phyloP scores from a whole-genome alignment of 2,888 invertebrate genomes.

The Leptarthrus brevirostris region DNA sequence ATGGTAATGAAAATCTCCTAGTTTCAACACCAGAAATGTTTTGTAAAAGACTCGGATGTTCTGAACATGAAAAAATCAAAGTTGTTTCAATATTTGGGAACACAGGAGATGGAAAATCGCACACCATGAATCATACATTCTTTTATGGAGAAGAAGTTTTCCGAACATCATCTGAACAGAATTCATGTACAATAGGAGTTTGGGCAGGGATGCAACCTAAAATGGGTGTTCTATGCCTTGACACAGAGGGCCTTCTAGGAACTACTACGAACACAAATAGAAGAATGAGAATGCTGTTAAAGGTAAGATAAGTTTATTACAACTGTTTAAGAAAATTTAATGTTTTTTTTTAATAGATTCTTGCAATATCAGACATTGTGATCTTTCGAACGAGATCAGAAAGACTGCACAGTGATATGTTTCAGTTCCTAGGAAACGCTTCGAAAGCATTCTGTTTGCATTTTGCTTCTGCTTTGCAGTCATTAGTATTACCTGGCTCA shows the following conservation, averaged over 20 bases:
- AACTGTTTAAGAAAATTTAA: not conserved
- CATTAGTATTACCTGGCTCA: constrained; percentile 60
- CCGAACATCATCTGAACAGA: constrained; percentile 66
- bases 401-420: constrained; percentile 80
- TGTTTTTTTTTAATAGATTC: constrained; percentile 67
- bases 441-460: constrained; percentile 80
- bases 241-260: constrained; percentile 84
- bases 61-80: constrained; percentile 73
- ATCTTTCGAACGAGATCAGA: constrained; percentile 82
- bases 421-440: constrained; percentile 80
- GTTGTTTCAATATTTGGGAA: constrained; percentile 87
- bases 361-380: constrained; percentile 85
- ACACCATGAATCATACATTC: constrained; percentile 80
- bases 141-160: constrained; percentile 73
- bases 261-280: constrained; percentile 62
- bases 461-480: constrained; percentile 72
- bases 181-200: constrained; percentile 82
- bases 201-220: constrained; percentile 80
- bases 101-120: constrained; percentile 85
- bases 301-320: constrained; percentile 65
- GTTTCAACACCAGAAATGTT: constrained; percentile 71
- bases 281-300: constrained; percentile 75
- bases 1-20: constrained; percentile 72
- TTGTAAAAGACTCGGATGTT: constrained; percentile 61
- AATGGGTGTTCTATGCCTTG: constrained; percentile 76